Evolutionary conservation across 2,797 vertebrate genomes (phyloP), one percentile per base, ranked within the genome.

Genomic region (Sparidentex hasta): DNA sequence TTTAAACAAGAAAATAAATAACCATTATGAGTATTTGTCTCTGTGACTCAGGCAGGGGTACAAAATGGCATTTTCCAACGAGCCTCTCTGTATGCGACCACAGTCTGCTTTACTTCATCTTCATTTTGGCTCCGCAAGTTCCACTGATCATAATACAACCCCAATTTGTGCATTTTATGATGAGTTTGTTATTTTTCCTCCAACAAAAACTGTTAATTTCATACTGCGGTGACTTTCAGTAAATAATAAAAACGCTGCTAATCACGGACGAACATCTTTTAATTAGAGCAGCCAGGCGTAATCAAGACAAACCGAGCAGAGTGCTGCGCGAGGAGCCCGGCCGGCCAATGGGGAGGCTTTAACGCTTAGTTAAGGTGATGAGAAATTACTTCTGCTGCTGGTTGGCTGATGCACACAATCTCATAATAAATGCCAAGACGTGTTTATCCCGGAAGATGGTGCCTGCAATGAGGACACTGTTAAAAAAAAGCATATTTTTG

Each of bases 191-290:
- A 7, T 41, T 55, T 51, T 21, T 43, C 27, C 27, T 43, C 70
- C 25, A 46, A 59, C n/a, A 58, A 59, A 65, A 58, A 54, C n/a
- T 17, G 29, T 76, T 79, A 43, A 85, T 82, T 83, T 85, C 82
- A 88, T 67, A 73, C 63, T 51, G 74, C 4, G 61, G 38, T 85
- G 82, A 46, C 68, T 79, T 65, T 46, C 8, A 51, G 72, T 76
- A 71, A 83, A 72, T 78, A 81, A 74, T 66, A 16, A 9, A 82
- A 78, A 83, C 57, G 57, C 3, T 38, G 29, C 58, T 61, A 76
- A 83, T 84, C 73, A 1, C 57, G 47, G 61, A 58, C 80, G 73
- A 77, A 27, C 59, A 38, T 84, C 74, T 84, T 38, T 78, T 87
- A 81, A 90, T 83, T 69, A 79, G 33, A 82, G 71, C 25, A 47